These are phyloP conservation scores for Halcyon badia DNA, from an alignment of 2,797 vertebrate species.

Conservation along the genomic window DNA sequence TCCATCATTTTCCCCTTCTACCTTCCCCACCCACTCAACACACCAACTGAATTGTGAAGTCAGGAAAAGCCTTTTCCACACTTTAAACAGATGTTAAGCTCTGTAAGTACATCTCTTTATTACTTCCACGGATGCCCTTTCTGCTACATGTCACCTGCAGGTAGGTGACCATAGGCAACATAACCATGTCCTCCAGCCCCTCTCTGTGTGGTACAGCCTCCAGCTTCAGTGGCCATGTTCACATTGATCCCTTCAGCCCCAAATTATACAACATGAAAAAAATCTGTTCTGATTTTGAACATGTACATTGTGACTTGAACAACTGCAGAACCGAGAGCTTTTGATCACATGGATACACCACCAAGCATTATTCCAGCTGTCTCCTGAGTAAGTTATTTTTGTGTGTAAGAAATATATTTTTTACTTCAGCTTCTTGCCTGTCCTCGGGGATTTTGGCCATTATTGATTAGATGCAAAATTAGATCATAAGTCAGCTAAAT, in stretches of 20 bases:
- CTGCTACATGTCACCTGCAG: background rate
- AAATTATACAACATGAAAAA: background rate
- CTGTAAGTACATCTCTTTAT: background rate
- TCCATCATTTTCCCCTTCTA: background rate
- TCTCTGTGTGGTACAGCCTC: fast-evolving
- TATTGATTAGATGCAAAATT: slow-evolving; percentile 50
- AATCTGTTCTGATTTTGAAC: background rate
- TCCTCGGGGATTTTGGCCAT: background rate
- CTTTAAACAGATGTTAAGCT: background rate
- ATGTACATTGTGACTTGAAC: background rate
- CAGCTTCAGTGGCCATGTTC: background rate
- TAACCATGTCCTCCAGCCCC: background rate
- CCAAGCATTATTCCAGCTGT: background rate
- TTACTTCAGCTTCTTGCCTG: background rate
- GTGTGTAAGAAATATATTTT: background rate
- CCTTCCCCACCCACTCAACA: background rate
- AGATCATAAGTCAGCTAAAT: slow-evolving; percentile 28
- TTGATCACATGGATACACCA: background rate
- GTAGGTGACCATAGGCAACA: background rate
- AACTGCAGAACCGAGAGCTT: background rate
- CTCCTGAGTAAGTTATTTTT: background rate
- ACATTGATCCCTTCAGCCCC: background rate
- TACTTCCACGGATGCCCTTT: fast-evolving
- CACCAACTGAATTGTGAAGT: background rate
- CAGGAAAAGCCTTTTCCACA: background rate